Conservation (phyloP, 2,888 invertebrate species). For the Drosophila cyrtoloma region DNA sequence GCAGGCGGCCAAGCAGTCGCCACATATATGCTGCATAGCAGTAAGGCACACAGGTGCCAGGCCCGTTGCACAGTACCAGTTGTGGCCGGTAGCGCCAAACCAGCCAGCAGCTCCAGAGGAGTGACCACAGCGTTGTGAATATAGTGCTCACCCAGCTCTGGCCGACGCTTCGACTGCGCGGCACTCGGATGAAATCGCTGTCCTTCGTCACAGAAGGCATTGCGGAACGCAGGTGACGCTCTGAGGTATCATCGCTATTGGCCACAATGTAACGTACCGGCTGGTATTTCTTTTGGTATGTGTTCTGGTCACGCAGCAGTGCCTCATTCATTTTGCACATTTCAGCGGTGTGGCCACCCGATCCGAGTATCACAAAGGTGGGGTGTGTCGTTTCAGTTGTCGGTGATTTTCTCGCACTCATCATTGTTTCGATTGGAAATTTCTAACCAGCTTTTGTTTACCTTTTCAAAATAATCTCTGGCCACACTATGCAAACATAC, state of each 20-base stretch:
- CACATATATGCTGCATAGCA: slow-evolving; percentile 92
- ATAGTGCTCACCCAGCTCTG: slow-evolving; percentile 94
- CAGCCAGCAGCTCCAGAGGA: slow-evolving; percentile 89
- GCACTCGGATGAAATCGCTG: slow-evolving; percentile 87
- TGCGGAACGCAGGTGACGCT: slow-evolving; percentile 87
- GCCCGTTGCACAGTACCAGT: slow-evolving; percentile 96
- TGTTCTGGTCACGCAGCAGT: slow-evolving; percentile 82
- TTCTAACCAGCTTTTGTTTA: slow-evolving; percentile 14
- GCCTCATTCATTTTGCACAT: slow-evolving; percentile 91
- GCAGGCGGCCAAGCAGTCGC: slow-evolving; percentile 88
- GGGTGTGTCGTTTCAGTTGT: slow-evolving; percentile 43
- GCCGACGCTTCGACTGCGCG: slow-evolving; percentile 94
- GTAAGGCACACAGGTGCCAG: slow-evolving; percentile 97
- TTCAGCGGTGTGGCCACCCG: slow-evolving; percentile 94
- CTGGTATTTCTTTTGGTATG: slow-evolving; percentile 85
- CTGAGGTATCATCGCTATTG: slow-evolving; percentile 91
- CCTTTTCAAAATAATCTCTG: slow-evolving; percentile 12
- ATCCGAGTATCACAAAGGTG: slow-evolving; percentile 83
- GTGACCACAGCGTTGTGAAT: slow-evolving; percentile 91
- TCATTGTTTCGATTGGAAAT: slow-evolving; percentile 4
- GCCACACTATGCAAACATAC: neutral
- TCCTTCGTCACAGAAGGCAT: slow-evolving; percentile 83
- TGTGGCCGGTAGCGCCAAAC: slow-evolving; percentile 91
- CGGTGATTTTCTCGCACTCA: neutral
- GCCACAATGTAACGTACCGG: slow-evolving; percentile 93